Evolutionary conservation across 2,888 invertebrate species (phyloP).

Genomic region (Drosophila meridiana): DNA sequence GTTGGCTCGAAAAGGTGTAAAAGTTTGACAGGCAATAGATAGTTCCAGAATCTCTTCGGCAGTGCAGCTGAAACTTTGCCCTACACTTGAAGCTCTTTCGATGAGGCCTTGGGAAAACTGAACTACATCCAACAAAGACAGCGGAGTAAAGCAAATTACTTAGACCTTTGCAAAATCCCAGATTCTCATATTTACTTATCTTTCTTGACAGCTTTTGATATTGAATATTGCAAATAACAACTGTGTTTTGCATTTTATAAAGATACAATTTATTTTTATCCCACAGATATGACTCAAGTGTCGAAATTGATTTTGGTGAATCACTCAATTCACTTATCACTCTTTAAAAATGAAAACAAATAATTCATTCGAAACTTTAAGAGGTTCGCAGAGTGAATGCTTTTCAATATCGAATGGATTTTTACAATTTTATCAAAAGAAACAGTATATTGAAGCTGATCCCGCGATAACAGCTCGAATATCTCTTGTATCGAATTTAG

Average conservation of each 20-base stretch:
- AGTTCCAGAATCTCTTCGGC: slow-evolving; percentile 35
- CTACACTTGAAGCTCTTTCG: slow-evolving; percentile 14
- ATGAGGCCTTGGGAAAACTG: slow-evolving; percentile 4
- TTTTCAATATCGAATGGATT: too few species aligned
- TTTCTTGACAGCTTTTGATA: not conserved
- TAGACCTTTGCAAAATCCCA: not conserved
- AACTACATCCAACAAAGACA: slow-evolving; percentile 9
- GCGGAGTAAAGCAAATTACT: slow-evolving; percentile 28
- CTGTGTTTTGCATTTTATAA: too few species aligned
- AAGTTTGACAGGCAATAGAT: slow-evolving; percentile 62
- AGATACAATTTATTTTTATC: not conserved
- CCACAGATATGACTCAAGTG: too few species aligned
- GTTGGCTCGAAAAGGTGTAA: slow-evolving; percentile 28
- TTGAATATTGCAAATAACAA: too few species aligned
- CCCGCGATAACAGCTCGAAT: not conserved
- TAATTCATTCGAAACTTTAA: too few species aligned
- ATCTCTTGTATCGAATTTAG: slow-evolving; percentile 28
- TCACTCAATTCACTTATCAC: too few species aligned
- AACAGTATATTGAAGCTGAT: not conserved
- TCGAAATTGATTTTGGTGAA: too few species aligned
- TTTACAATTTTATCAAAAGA: too few species aligned
- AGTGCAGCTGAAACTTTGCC: slow-evolving; percentile 33
- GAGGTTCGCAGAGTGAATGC: too few species aligned
- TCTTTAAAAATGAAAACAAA: too few species aligned
- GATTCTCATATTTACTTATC: not conserved